Conservation (phyloP, 2,113 vertebrate species). For the Oryzias melastigma region DNA sequence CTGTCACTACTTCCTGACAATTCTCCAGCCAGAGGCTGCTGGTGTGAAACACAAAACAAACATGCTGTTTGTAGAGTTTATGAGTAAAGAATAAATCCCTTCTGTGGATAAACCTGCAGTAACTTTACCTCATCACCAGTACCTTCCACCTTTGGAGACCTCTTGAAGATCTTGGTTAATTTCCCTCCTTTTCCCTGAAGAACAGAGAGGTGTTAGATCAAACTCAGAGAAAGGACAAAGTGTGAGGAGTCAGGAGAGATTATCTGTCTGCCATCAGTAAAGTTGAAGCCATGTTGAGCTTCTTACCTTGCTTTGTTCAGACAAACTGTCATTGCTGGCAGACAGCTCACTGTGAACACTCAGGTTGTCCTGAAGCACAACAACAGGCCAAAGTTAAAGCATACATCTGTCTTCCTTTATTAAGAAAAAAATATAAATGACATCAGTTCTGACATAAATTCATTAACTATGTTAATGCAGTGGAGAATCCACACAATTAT, state of each 20-base stretch:
- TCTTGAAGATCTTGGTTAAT: conserved; percentile 58
- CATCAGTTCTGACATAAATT: too few species aligned
- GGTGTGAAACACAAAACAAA: conserved; percentile 15
- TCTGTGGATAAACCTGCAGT: background rate
- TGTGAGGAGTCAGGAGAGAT: background rate
- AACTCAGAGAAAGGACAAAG: too few species aligned
- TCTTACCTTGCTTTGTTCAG: conserved; percentile 52
- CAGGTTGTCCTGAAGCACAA: conserved; percentile 39
- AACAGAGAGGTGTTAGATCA: background rate
- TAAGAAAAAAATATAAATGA: too few species aligned
- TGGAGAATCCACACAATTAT: too few species aligned
- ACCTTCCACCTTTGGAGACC: conserved; percentile 37
- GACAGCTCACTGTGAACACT: conserved; percentile 32
- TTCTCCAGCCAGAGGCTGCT: background rate
- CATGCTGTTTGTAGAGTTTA: too few species aligned
- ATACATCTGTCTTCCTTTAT: background rate
- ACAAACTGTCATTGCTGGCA: conserved; percentile 59
- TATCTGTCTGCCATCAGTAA: background rate
- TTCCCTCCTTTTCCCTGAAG: conserved; percentile 50
- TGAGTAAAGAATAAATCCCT: too few species aligned
- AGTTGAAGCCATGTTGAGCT: background rate
- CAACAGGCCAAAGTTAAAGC: background rate
- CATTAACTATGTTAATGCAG: too few species aligned
- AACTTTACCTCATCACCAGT: conserved; percentile 23
- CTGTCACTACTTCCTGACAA: conserved; percentile 30